phyloP scores from a whole-genome alignment of 2,797 vertebrate species.

The Syngnathus acus region DNA sequence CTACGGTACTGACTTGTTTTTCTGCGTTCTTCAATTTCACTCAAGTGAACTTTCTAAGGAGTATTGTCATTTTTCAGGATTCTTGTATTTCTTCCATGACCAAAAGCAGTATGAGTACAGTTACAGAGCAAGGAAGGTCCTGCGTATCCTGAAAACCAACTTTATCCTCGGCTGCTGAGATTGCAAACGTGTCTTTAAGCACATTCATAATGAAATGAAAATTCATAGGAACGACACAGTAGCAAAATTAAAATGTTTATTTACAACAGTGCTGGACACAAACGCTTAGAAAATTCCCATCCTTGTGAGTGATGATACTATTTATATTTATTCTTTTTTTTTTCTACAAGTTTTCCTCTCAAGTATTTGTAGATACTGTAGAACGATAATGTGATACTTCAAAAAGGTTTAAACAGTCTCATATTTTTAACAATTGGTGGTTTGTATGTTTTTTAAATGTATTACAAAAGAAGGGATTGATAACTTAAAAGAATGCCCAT shows the following conservation, averaged over 20 bases:
- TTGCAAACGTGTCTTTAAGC: not conserved
- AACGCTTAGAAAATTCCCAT: constrained; percentile 31
- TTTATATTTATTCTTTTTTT: constrained; percentile 43
- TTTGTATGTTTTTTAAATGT: not conserved
- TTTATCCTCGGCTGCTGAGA: constrained; percentile 83
- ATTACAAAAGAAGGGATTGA: not conserved
- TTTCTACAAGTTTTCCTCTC: not conserved
- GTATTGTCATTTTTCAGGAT: constrained; percentile 63
- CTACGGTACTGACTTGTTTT: constrained; percentile 67
- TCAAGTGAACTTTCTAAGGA: constrained; percentile 4
- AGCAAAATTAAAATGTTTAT: constrained; percentile 2
- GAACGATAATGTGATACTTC: not conserved
- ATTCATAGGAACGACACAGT: not conserved
- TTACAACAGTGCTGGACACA: constrained; percentile 44
- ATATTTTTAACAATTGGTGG: not conserved
- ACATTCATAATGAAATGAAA: not conserved
- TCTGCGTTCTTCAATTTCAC: not conserved
- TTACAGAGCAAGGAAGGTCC: constrained; percentile 76
- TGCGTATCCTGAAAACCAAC: constrained; percentile 79
- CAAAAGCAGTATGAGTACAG: constrained; percentile 84
- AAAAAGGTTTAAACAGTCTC: not conserved
- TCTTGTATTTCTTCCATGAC: constrained; percentile 84
- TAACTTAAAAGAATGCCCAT: not conserved
- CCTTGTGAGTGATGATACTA: constrained; percentile 7
- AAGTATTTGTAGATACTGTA: constrained; percentile 1